Percentiles rank a stretch among this genome's conserved stretches.
phyloP scores from a whole-genome alignment of 2,797 vertebrate genomes.

The Crax fasciolata region DNA sequence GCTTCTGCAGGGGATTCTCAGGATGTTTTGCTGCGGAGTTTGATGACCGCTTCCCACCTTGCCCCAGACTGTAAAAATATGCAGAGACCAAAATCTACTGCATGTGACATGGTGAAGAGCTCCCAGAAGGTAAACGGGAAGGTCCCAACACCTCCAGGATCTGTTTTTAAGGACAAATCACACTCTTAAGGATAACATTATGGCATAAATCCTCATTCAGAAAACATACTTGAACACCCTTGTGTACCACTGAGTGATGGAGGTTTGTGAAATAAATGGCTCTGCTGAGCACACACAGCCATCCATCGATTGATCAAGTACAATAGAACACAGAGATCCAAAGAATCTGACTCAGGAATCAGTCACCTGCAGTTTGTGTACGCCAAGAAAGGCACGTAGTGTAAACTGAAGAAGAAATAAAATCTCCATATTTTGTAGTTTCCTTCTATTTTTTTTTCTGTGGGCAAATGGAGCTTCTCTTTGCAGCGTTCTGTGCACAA shows the following conservation, averaged over 20 bases:
- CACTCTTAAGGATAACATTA: neutral
- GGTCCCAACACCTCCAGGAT: neutral
- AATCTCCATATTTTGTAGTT: neutral
- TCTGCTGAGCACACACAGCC: neutral
- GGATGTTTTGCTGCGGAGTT: neutral
- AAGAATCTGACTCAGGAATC: neutral
- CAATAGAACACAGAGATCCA: neutral
- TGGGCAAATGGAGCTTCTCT: neutral
- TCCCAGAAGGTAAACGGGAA: neutral
- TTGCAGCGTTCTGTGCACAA: neutral
- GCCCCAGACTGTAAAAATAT: neutral
- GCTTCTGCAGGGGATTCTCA: neutral
- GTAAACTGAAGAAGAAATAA: neutral
- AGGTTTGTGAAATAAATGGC: neutral
- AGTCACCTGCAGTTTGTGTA: neutral
- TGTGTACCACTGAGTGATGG: accelerated
- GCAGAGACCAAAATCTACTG: neutral
- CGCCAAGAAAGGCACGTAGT: neutral
- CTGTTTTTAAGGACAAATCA: neutral
- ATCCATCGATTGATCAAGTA: neutral
- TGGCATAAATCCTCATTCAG: neutral
- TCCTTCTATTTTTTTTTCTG: neutral
- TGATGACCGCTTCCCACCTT: neutral
- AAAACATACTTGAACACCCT: neutral
- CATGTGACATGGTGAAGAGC: neutral